Evolutionary conservation across 2,113 vertebrate genomes (phyloP).

Genomic region (Anseranas semipalmata): DNA sequence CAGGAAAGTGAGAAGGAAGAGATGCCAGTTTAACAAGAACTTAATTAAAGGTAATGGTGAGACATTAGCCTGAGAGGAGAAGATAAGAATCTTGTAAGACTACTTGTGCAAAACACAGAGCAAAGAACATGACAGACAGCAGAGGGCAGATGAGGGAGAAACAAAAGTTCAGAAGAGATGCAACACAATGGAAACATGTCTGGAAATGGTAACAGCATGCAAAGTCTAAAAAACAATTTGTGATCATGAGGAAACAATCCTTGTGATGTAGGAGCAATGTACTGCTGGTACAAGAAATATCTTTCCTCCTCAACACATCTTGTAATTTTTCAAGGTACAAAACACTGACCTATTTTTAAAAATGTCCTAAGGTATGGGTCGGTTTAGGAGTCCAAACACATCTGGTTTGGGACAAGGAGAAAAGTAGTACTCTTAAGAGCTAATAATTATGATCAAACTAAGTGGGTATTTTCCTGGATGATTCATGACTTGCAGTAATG

Average conservation of each 20-base stretch:
- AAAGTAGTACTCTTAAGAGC: neutral
- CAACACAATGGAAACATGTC: neutral
- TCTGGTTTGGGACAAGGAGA: neutral
- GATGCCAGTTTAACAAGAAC: neutral
- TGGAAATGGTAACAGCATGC: neutral
- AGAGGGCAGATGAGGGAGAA: neutral
- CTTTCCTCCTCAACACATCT: neutral
- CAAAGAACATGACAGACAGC: neutral
- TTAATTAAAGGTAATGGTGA: slow-evolving; percentile 24
- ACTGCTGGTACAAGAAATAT: neutral
- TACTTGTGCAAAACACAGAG: neutral
- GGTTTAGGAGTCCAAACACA: neutral
- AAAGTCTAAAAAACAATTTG: neutral
- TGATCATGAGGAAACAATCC: no score
- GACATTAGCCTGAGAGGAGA: neutral
- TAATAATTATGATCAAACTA: neutral
- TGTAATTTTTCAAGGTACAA: neutral
- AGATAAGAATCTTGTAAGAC: neutral
- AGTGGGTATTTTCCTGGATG: neutral
- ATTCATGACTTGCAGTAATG: neutral
- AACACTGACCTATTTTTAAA: neutral
- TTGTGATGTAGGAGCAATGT: neutral
- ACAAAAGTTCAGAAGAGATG: neutral
- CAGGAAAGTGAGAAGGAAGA: neutral
- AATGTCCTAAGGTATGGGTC: neutral